Evolutionary conservation across 2,888 invertebrate genomes (phyloP).

Genomic region (Amorpha juglandis): DNA sequence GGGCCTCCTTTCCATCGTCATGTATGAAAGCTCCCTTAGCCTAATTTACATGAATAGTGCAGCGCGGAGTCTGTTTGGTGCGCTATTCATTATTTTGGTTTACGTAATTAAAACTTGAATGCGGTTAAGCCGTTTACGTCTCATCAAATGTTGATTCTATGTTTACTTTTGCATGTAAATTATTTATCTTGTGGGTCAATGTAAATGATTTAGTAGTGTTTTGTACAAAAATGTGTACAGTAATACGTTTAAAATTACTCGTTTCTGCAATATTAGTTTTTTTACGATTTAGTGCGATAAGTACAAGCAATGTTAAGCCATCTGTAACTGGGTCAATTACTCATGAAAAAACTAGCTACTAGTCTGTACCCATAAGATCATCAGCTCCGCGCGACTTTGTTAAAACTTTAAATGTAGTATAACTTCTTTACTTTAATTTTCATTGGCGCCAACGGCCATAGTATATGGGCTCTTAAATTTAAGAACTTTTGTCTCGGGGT

Average conservation of each 20-base stretch:
- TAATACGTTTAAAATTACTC: not conserved
- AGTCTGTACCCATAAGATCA: no score
- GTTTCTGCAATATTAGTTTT: no score
- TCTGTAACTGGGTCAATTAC: no score
- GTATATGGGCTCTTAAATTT: no score
- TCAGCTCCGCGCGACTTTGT: no score
- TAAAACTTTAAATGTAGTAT: no score
- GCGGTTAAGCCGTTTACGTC: conserved; percentile 18
- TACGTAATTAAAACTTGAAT: conserved; percentile 31
- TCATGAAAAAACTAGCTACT: no score
- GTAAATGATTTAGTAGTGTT: not conserved
- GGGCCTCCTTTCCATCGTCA: conserved; percentile 52
- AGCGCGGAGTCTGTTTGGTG: conserved; percentile 46
- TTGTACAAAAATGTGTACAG: not conserved
- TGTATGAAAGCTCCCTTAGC: conserved; percentile 54
- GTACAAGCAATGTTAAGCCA: no score
- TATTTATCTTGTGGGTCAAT: not conserved
- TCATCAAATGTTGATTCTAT: conserved; percentile 24
- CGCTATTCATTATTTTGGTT: conserved; percentile 50
- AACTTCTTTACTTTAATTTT: no score
- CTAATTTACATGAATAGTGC: conserved; percentile 69
- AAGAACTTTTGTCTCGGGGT: no score
- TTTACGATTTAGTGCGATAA: no score
- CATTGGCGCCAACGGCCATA: no score
- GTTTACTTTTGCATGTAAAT: not conserved